Evolutionary conservation across 1,140 invertebrate species (phyloP).

Genomic region (Pseudomyrmex concolor): DNA sequence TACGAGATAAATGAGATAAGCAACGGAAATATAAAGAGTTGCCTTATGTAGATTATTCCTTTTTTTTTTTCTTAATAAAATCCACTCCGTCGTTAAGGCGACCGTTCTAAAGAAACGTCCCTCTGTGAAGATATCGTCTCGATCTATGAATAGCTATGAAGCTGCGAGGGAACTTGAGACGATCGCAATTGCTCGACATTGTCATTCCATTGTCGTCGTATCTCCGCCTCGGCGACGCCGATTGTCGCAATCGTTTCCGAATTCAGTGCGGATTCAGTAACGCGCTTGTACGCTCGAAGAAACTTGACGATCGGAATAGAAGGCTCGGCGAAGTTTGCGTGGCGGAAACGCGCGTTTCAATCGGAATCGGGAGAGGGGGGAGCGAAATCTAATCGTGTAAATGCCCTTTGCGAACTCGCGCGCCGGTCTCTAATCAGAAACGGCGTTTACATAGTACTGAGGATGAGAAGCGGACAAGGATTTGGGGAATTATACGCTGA

Average conservation of each 20-base stretch:
- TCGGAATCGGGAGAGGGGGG: conserved; percentile 65
- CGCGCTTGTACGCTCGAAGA: conserved; percentile 43
- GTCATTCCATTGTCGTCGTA: conserved; percentile 45
- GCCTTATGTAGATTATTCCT: background rate
- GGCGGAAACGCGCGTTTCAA: conserved; percentile 29
- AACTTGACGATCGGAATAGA: conserved; percentile 46
- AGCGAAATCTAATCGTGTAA: conserved; percentile 61
- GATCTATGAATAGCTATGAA: conserved; percentile 35
- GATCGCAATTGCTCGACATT: conserved; percentile 33
- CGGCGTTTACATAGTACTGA: conserved; percentile 47
- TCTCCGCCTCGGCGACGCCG: conserved; percentile 19
- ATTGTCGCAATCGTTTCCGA: conserved; percentile 52
- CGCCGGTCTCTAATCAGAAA: conserved; percentile 60
- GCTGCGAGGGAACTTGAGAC: conserved; percentile 15
- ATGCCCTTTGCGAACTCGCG: conserved; percentile 62
- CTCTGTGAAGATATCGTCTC: background rate
- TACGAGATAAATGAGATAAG: background rate
- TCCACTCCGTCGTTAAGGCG: background rate
- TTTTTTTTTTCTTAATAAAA: background rate
- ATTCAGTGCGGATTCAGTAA: conserved; percentile 22
- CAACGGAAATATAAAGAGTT: background rate
- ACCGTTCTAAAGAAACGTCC: background rate
- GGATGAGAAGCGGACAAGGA: conserved; percentile 57
- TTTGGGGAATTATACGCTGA: conserved; percentile 65
- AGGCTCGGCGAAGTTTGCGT: conserved; percentile 32